Base-by-base conservation (phyloP, 2,888 invertebrate genomes). In the Pheosia gnoma region DNA sequence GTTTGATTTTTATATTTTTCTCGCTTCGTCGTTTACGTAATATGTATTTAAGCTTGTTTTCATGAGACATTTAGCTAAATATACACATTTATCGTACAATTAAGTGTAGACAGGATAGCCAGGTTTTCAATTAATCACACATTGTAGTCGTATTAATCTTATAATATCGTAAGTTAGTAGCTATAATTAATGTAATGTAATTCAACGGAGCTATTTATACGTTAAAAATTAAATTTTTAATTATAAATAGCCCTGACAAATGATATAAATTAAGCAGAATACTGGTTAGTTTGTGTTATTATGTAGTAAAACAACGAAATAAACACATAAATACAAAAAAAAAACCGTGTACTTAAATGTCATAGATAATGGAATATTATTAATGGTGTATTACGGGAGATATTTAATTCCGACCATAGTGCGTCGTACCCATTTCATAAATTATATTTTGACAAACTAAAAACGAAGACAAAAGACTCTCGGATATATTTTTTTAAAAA, bases 31-130 rank as follows among this genome's bases (percentile, higher is more conserved):
- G 81, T 85, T 90, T 91, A 58, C 59, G 85, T 91, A 88, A 72
- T 79, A 71, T 80, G 80, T 85, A 81, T 75, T 80, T 80, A 67
- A 69, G 85, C 88, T 91, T 89, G 86, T 88, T 91, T 84, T 84
- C 79, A 80, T 71, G 62, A 80, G 73, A 86, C 87, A 84, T 83
- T 85, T 93, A 93, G 92, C 82, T 84, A 93, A 93, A 93, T 93
- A 93, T 93, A 93, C 90, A 89, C 79, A 84, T 85, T 91, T 89
- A 86, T 89, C 87, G 84, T 92, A 91, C 85, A 83, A 60, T 80
- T 92, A 90, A 92, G 87, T 67, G 81, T 94, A 94, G 93, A 83
- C 94, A 94, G 82, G 93, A 94, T 94, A 94, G 91, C 90, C 93
- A 93, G 91, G 94, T 93, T 94, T 94, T 94, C 87, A 91, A 91